A percentile compares a stretch with the other conserved stretches of the same genome.
phyloP scores from a whole-genome alignment of 2,113 vertebrate genomes.

The Zosterops japonicus region DNA sequence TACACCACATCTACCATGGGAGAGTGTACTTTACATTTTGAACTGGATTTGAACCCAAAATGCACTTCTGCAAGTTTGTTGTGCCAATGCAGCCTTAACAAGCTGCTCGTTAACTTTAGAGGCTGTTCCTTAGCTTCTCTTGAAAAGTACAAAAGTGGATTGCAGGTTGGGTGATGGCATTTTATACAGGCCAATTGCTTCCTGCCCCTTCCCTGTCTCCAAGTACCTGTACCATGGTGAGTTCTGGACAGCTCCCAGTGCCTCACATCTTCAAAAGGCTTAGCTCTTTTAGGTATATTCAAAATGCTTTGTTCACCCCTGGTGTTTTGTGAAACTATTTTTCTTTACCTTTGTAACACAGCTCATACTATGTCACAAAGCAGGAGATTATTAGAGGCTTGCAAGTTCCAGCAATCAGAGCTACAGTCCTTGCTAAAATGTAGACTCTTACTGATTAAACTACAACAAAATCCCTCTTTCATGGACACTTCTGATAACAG shows the following conservation, averaged over 20 bases:
- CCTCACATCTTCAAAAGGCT: not conserved
- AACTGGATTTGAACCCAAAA: constrained; percentile 47
- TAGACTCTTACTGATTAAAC: not conserved
- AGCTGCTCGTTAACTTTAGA: not conserved
- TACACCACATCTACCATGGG: not conserved
- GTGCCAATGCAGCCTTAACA: not conserved
- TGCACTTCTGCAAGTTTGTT: not conserved
- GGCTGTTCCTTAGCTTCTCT: constrained; percentile 31
- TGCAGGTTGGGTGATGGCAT: not conserved
- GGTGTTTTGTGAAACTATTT: constrained; percentile 33
- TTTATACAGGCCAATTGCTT: constrained; percentile 1
- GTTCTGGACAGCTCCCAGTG: constrained; percentile 6
- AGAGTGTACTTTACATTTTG: not conserved
- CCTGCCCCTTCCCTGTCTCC: not conserved
- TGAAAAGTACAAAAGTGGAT: not conserved
- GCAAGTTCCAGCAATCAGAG: not conserved
- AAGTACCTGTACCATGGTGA: not conserved
- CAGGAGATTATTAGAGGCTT: not conserved
- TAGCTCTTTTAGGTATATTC: not conserved
- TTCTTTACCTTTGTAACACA: constrained; percentile 28
- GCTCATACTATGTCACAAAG: not conserved
- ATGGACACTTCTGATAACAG: not conserved
- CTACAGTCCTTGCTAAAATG: constrained; percentile 17
- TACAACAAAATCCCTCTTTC: constrained; percentile 25
- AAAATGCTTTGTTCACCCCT: not conserved